Percentiles rank a stretch among this genome's conserved stretches.
Conservation (phyloP, 2,888 invertebrate genomes). For the Drosophila mayaguana region DNA sequence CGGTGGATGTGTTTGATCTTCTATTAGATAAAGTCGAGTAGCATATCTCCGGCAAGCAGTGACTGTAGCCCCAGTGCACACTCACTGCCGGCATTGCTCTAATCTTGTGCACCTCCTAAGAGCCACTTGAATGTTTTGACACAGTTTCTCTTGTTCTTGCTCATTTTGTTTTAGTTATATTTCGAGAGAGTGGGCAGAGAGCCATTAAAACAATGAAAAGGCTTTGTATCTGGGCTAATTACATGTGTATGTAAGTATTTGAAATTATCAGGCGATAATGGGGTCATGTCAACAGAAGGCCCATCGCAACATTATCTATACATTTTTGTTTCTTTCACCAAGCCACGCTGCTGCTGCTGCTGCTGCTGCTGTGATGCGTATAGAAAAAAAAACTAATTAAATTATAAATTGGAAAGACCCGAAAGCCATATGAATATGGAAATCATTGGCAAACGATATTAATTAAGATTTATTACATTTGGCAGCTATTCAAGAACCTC, state of each 20-base stretch:
- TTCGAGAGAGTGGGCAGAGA: conserved; percentile 28
- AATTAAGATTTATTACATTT: conserved; percentile 75
- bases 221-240: conserved; percentile 69
- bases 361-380: conserved; percentile 8
- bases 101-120: conserved; percentile 53
- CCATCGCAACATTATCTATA: conserved; percentile 57
- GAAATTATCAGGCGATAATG: conserved; percentile 75
- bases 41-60: conserved; percentile 11
- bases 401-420: conserved; percentile 62
- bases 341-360: conserved; percentile 2
- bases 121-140: conserved; percentile 62
- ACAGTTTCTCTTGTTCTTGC: conserved; percentile 33
- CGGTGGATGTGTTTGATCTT: conserved; percentile 28
- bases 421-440: conserved; percentile 55
- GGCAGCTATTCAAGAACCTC: conserved; percentile 54
- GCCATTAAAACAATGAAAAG: conserved; percentile 55
- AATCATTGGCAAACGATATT: conserved; percentile 68
- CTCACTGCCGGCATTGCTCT: conserved; percentile 15
- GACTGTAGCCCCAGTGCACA: conserved; percentile 28
- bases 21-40: neutral
- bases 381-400: conserved; percentile 64
- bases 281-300: conserved; percentile 73
- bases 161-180: conserved; percentile 16
- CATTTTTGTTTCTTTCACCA: conserved; percentile 40
- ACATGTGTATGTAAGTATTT: conserved; percentile 56